Evolutionary conservation across 2,888 invertebrate species (phyloP).

Genomic region (Aphodius granarius): DNA sequence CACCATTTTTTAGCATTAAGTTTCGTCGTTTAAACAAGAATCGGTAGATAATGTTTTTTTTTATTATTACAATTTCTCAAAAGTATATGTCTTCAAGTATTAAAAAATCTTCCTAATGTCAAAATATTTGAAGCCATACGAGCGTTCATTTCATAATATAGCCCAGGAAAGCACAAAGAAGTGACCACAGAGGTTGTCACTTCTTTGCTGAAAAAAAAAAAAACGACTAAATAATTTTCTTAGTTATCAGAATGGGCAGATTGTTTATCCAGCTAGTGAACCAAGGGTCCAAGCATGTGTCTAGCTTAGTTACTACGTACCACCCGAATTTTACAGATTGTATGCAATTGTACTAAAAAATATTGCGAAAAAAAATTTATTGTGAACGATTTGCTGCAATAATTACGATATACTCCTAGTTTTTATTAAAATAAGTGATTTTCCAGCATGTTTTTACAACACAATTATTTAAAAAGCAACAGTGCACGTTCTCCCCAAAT

Average conservation of each 20-base stretch:
- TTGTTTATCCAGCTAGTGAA: constrained; percentile 34
- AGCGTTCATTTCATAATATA: background rate
- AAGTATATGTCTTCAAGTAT: background rate
- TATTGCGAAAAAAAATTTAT: constrained; percentile 1
- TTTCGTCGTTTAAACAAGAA: background rate
- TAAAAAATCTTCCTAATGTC: background rate
- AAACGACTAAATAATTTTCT: background rate
- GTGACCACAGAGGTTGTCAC: no score
- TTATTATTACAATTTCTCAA: background rate
- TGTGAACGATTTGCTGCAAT: background rate
- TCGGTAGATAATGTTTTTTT: background rate
- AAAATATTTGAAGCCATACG: background rate
- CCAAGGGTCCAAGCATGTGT: constrained; percentile 33
- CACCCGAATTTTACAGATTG: constrained; percentile 1
- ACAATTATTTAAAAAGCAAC: background rate
- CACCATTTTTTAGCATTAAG: background rate
- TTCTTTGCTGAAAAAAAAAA: background rate
- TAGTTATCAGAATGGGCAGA: background rate
- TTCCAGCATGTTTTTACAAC: background rate
- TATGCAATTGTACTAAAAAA: constrained; percentile 4
- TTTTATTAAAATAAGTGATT: background rate
- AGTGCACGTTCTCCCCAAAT: background rate
- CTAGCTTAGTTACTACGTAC: constrained; percentile 3
- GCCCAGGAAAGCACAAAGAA: background rate
- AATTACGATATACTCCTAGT: background rate